These are phyloP conservation scores for Podargus strigoides DNA, from an alignment of 2,797 vertebrate species.

Conservation along the genomic window DNA sequence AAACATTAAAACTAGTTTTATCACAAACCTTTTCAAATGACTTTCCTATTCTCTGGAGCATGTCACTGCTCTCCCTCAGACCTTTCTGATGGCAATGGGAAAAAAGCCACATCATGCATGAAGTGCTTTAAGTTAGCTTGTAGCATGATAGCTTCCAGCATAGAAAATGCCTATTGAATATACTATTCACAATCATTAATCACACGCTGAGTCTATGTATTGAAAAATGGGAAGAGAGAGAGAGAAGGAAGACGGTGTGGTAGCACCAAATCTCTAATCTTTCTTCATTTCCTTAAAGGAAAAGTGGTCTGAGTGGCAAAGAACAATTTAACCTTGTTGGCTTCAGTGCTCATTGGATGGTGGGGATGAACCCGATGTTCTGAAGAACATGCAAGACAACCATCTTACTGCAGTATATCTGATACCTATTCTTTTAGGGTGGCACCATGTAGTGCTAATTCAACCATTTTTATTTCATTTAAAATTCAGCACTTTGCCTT, in stretches of 20 bases:
- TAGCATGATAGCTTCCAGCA: neutral
- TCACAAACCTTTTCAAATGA: neutral
- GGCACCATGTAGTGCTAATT: neutral
- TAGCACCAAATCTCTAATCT: neutral
- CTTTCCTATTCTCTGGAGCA: neutral
- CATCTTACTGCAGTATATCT: neutral
- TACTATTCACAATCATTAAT: neutral
- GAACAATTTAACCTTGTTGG: neutral
- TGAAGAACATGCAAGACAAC: neutral
- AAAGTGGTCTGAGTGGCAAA: neutral
- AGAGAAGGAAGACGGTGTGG: neutral
- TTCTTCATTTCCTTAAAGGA: neutral
- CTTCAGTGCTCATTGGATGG: neutral
- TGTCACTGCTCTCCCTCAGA: neutral
- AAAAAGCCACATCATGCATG: neutral
- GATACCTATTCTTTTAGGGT: neutral
- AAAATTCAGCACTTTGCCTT: slow-evolving; percentile 23
- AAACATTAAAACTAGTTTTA: neutral
- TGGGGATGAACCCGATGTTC: neutral
- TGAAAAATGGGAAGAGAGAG: neutral
- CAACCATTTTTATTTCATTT: slow-evolving; percentile 35
- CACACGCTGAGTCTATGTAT: neutral
- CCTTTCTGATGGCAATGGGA: neutral
- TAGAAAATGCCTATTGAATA: neutral
- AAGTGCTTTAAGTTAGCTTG: neutral